These are phyloP conservation scores for Porites lobata DNA, from an alignment of 92 coral and sea anemone species.

Conservation along the genomic window DNA sequence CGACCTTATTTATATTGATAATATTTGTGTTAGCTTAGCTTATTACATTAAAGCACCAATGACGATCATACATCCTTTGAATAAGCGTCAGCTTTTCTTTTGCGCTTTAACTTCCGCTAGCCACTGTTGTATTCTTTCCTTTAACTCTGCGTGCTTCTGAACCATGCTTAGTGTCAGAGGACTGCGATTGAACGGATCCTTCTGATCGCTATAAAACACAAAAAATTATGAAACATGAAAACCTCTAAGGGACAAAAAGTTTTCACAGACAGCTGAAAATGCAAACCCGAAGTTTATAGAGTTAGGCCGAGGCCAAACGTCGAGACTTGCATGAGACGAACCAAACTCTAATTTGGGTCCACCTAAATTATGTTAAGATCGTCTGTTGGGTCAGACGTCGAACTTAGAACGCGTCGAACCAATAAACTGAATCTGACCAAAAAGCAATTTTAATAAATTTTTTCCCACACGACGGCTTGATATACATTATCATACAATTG, in stretches of 20 bases:
- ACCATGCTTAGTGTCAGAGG: conserved; percentile 86
- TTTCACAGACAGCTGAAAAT: too few relatives aligned
- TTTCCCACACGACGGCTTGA: too few relatives aligned
- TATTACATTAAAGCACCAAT: neutral
- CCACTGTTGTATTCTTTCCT: conserved; percentile 85
- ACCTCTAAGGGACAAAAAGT: neutral
- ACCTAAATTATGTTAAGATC: too few relatives aligned
- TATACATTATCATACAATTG: too few relatives aligned
- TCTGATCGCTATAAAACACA: conserved; percentile 83
- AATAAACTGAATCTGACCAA: too few relatives aligned
- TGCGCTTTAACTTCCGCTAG: conserved; percentile 49
- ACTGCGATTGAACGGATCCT: conserved; percentile 91
- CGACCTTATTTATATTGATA: neutral
- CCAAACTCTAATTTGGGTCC: too few relatives aligned
- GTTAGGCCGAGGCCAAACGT: too few relatives aligned
- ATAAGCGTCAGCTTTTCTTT: conserved; percentile 33
- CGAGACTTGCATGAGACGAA: too few relatives aligned
- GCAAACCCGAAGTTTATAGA: too few relatives aligned
- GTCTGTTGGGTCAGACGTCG: too few relatives aligned
- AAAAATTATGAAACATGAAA: neutral
- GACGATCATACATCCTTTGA: neutral
- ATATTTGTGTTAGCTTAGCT: neutral
- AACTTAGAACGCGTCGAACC: too few relatives aligned
- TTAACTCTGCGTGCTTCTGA: conserved; percentile 77
- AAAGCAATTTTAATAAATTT: too few relatives aligned